Base-by-base conservation (phyloP, 2,113 vertebrate genomes). In the Pollachius pollachius region DNA sequence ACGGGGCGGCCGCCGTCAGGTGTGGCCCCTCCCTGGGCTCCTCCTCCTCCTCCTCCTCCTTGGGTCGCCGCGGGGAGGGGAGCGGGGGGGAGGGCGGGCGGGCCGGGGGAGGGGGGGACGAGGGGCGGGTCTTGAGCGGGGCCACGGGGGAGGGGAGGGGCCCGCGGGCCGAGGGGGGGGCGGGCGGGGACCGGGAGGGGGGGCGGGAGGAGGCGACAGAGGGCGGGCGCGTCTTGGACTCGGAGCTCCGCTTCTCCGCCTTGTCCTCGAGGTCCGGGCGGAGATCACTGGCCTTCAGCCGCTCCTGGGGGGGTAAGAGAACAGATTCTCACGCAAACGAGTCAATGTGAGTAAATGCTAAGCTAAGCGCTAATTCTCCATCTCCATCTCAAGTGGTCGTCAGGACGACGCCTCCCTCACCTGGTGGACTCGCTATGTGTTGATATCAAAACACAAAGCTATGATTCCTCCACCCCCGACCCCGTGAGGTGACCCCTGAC, bases 241-340 rank as follows among this genome's bases (percentile, higher is more conserved):
- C 95, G 52, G 90, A 52, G 82, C 75, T 87, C 61, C 94, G 88
- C 74, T 96, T 96, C 4, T 92, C 90, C 21, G 89, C 85, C 73
- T 97, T 98, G 78, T 96, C 96, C 48, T 98, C 95, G 71, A 94
- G 84, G 73, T 96, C 96, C 0, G 71, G 87, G 23, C 95, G 93
- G 34, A 95, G 95, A 73, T 97, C 95, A 0, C 85, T 94, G 1
- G 92, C 94, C 86, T 98, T 98, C 69, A 98, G 72, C n/a, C 94
- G 94, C 87, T 98, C 96, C 96, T 98, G 89, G 16, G 73, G 80
- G 19, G 67, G 7, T 3, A 54, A 52, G 18, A 25, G 60, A 5
- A 3, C 60, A 48, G 41, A 9, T 6, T 7, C 41, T 11, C 41
- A 48, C 37, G 1, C 9, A 11, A 11, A 41, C 1, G 37, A 11